Evolutionary conservation across 2,113 vertebrate species (phyloP).

Genomic region (Ailuropoda melanoleuca): DNA sequence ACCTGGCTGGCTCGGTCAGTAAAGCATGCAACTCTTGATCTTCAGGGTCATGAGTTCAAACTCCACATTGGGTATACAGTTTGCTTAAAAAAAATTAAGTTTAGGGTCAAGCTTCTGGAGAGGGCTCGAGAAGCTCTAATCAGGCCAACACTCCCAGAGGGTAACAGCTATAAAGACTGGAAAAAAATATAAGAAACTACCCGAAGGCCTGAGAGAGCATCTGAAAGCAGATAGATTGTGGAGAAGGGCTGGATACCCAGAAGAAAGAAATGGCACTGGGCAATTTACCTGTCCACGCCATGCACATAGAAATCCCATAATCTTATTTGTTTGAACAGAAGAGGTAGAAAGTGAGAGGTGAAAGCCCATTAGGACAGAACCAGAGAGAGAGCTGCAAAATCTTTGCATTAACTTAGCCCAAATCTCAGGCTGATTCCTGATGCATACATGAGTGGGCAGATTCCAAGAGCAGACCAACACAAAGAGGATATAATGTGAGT

Average conservation of each 20-base stretch:
- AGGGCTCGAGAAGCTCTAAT: not conserved
- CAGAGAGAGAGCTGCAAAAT: not conserved
- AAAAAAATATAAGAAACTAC: not conserved
- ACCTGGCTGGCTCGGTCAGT: not conserved
- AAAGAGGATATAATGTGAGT: accelerated
- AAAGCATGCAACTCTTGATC: not conserved
- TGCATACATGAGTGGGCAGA: accelerated
- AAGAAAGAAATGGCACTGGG: not conserved
- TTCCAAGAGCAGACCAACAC: not conserved
- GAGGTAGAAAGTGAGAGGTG: not conserved
- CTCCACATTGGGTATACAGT: not conserved
- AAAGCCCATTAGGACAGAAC: not conserved
- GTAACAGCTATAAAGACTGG: not conserved
- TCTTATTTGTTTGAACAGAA: not conserved
- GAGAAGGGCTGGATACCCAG: not conserved
- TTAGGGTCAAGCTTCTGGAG: not conserved
- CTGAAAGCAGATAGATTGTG: not conserved
- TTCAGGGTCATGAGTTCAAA: not conserved
- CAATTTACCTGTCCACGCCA: accelerated
- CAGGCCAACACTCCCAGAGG: not conserved
- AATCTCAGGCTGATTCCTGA: not conserved
- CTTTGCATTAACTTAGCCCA: not conserved
- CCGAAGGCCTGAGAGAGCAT: not conserved
- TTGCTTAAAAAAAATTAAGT: not conserved
- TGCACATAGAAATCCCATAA: not conserved